phyloP scores from a whole-genome alignment of 1,140 invertebrate genomes.

The Drosophila grimshawi region DNA sequence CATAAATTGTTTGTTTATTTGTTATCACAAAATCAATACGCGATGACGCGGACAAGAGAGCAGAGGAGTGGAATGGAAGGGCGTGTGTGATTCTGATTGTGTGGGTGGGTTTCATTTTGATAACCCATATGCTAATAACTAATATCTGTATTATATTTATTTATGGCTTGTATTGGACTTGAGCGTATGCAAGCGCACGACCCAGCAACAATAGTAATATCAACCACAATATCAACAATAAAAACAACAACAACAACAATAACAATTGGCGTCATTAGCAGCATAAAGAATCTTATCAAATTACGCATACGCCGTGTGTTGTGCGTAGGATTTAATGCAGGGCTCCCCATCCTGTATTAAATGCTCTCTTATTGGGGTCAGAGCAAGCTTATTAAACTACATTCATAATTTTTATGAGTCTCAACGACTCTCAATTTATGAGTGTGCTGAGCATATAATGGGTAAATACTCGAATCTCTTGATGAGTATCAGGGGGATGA shows the following conservation, averaged over 20 bases:
- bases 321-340: slow-evolving; percentile 29
- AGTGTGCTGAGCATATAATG: slow-evolving; percentile 40
- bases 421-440: slow-evolving; percentile 29
- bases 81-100: not conserved
- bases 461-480: slow-evolving; percentile 48
- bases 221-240: too few relatives aligned
- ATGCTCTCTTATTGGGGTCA: slow-evolving; percentile 61
- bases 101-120: slow-evolving; percentile 37
- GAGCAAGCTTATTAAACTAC: slow-evolving; percentile 68
- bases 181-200: slow-evolving; percentile 64
- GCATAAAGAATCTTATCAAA: slow-evolving; percentile 67
- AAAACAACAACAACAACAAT: slow-evolving; percentile 17
- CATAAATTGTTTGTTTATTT: slow-evolving; percentile 40
- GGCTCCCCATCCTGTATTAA: not conserved
- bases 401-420: slow-evolving; percentile 63
- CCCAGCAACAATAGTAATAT: slow-evolving; percentile 18
- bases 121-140: slow-evolving; percentile 81
- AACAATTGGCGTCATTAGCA: slow-evolving; percentile 64
- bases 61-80: too few relatives aligned
- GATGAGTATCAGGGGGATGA: not conserved
- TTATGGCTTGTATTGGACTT: slow-evolving; percentile 71
- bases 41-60: slow-evolving; percentile 61
- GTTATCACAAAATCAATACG: slow-evolving; percentile 78
- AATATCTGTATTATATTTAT: slow-evolving; percentile 82
- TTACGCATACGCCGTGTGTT: slow-evolving; percentile 73